Percentiles rank a stretch among this genome's conserved stretches.
These are phyloP conservation scores for Cyphomyrmex costatus DNA, from an alignment of 1,140 invertebrate genomes.

Conservation along the genomic window DNA sequence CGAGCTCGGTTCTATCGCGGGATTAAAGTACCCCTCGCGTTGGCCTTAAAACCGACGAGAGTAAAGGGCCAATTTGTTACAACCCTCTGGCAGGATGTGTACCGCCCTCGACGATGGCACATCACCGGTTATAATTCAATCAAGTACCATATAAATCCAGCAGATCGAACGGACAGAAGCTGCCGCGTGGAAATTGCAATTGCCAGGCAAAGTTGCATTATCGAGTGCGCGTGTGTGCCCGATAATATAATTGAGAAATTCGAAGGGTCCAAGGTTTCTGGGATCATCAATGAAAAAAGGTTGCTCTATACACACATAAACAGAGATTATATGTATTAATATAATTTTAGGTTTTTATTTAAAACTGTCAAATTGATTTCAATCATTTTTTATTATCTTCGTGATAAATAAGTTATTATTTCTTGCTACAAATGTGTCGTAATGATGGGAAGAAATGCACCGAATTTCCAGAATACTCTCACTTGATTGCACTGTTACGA, in stretches of 20 bases:
- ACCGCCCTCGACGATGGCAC: slow-evolving; percentile 23
- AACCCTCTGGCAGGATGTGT: neutral
- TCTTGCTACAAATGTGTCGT: neutral
- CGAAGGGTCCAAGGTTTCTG: neutral
- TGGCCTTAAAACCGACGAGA: slow-evolving; percentile 30
- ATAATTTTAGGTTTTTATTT: neutral
- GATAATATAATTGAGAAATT: slow-evolving; percentile 16
- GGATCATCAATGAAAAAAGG: neutral
- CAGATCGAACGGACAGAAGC: slow-evolving; percentile 39
- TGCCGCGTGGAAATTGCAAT: slow-evolving; percentile 66
- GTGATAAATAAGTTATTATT: neutral
- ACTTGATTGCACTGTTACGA: neutral
- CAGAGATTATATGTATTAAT: neutral
- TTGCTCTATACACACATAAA: no score
- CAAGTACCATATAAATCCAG: slow-evolving; percentile 61
- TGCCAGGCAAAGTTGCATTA: slow-evolving; percentile 53
- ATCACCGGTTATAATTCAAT: slow-evolving; percentile 70
- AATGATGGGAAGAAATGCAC: neutral
- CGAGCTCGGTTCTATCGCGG: slow-evolving; percentile 26
- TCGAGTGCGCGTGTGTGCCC: neutral
- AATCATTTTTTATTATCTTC: neutral
- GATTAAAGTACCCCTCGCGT: slow-evolving; percentile 30
- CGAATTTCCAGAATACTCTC: neutral
- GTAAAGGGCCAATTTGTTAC: slow-evolving; percentile 66
- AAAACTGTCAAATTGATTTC: neutral